Conservation (phyloP, 2,888 invertebrate genomes). For the Atrina japonica region DNA sequence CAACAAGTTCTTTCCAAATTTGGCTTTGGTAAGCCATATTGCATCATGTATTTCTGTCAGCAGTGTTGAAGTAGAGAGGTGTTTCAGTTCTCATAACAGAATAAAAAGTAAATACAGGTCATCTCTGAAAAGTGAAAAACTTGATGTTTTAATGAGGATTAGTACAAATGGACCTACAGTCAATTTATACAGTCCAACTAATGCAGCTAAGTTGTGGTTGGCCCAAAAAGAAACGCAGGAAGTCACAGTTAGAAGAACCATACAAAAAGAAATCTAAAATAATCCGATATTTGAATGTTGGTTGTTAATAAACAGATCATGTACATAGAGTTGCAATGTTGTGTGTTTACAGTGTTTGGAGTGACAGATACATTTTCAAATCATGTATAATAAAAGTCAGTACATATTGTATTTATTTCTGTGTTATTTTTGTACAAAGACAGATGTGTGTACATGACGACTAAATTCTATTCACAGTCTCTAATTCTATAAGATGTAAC, state of each 20-base stretch:
- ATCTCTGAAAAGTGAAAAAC: slow-evolving; percentile 25
- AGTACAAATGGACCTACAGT: slow-evolving; percentile 1
- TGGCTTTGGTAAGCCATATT: slow-evolving; percentile 21
- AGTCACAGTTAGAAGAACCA: background rate
- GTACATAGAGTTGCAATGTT: too few relatives aligned
- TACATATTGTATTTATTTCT: too few relatives aligned
- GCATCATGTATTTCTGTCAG: slow-evolving; percentile 35
- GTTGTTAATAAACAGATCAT: too few relatives aligned
- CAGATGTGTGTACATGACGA: too few relatives aligned
- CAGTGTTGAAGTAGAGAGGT: slow-evolving; percentile 42
- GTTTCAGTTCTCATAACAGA: slow-evolving; percentile 36
- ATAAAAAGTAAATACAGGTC: slow-evolving; percentile 31
- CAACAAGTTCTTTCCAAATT: slow-evolving; percentile 18
- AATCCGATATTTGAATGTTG: too few relatives aligned
- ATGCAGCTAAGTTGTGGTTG: slow-evolving; percentile 22
- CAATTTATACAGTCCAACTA: background rate
- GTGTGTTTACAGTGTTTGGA: too few relatives aligned
- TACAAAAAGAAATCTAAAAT: too few relatives aligned
- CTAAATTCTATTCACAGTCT: too few relatives aligned
- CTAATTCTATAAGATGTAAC: too few relatives aligned
- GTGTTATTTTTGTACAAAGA: too few relatives aligned
- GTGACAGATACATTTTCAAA: too few relatives aligned
- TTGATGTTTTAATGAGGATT: slow-evolving; percentile 19
- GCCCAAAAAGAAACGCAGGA: slow-evolving; percentile 28
- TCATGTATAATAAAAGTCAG: too few relatives aligned